These are phyloP conservation scores for Acronicta leporina DNA, from an alignment of 2,888 invertebrate species.

Conservation along the genomic window DNA sequence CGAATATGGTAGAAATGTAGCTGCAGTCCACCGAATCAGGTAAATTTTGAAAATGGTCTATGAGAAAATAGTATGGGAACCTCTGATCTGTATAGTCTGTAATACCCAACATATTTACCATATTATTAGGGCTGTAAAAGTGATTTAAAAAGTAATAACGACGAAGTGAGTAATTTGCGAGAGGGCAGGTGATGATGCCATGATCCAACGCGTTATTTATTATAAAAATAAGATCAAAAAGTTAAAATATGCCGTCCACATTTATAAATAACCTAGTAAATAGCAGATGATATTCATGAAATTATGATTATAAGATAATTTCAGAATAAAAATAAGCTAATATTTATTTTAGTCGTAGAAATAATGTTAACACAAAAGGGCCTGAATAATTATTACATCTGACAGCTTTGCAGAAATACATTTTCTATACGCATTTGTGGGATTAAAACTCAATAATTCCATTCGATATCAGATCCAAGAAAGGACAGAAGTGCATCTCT, in stretches of 20 bases:
- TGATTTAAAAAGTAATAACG: constrained; percentile 40
- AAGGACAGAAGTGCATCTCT: constrained; percentile 43
- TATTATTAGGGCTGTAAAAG: constrained; percentile 32
- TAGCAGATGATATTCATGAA: not conserved
- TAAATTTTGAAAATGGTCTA: too few species aligned
- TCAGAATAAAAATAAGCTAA: constrained; percentile 25
- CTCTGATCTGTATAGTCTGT: too few species aligned
- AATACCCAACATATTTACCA: constrained; percentile 37
- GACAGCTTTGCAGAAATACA: constrained; percentile 26
- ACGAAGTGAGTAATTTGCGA: constrained; percentile 32
- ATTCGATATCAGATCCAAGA: constrained; percentile 52
- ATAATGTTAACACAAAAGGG: constrained; percentile 9
- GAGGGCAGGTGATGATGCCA: constrained; percentile 30
- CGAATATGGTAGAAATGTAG: too few species aligned
- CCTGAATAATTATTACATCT: constrained; percentile 30
- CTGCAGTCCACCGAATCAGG: too few species aligned
- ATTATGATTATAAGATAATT: not conserved
- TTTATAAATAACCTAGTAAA: constrained; percentile 1
- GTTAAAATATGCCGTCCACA: constrained; percentile 1
- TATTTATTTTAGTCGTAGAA: constrained; percentile 14
- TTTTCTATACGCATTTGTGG: constrained; percentile 37
- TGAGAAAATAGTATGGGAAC: too few species aligned
- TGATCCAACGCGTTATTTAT: constrained; percentile 10
- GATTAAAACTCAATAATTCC: constrained; percentile 36
- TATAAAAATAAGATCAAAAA: constrained; percentile 15